Base-by-base conservation (phyloP, 1,140 invertebrate genomes). In the Pseudachorutes palmiensis region DNA sequence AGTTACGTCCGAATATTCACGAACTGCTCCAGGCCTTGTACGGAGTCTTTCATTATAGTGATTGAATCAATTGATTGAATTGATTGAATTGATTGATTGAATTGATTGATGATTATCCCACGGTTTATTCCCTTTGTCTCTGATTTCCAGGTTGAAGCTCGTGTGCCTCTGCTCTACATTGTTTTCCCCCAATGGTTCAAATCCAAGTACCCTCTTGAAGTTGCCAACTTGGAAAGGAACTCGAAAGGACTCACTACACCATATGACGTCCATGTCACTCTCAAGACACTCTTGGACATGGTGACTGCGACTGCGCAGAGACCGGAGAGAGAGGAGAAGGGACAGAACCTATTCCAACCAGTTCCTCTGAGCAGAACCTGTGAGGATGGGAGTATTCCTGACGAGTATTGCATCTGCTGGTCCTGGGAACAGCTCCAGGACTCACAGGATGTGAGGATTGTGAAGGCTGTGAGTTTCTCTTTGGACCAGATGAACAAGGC, bases 1-100 rank as follows among this genome's bases (percentile, higher is more conserved):
- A 93, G 93, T 1, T 80, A 81, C 1, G 85, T 92, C 22, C 76
- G 89, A 22, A 55, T 85, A 91, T 26, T 76, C 88, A 19, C 77
- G 32, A 58, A 74, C 73, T 2, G 68, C 59, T 58, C 71, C 69
- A 63, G 73, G 73, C n/a, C n/a, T n/a, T n/a, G n/a, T n/a, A n/a
- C n/a, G n/a, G n/a, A n/a, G n/a, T n/a, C n/a, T n/a, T n/a, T n/a
- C n/a, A n/a, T n/a, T n/a, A n/a, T n/a, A n/a, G n/a, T n/a, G n/a
- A n/a, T n/a, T n/a, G n/a, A n/a, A n/a, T n/a, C n/a, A n/a, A n/a
- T n/a, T n/a, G n/a, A n/a, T n/a, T n/a, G n/a, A n/a, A n/a, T n/a
- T n/a, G n/a, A n/a, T n/a, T n/a, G n/a, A n/a, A n/a, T n/a, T n/a
- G n/a, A n/a, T n/a, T n/a, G n/a, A n/a, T n/a, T n/a, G n/a, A n/a